Evolutionary conservation across 2,113 vertebrate species (phyloP).

Genomic region (Scophthalmus maximus): DNA sequence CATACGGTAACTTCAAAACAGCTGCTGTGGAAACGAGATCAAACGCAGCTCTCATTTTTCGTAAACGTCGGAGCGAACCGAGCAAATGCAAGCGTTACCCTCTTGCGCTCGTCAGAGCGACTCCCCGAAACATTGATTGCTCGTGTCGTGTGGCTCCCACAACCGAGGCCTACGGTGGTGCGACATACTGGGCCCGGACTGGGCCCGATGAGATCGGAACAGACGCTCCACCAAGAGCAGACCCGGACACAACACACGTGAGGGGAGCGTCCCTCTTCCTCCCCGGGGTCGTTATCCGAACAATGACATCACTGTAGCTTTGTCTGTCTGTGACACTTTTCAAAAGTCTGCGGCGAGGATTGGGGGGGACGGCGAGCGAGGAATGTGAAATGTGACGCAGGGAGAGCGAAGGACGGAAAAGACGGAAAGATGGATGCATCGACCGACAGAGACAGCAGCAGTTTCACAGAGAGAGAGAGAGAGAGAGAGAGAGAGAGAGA

Average conservation of each 20-base stretch:
- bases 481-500: slow-evolving; percentile 9
- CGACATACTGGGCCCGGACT: too few relatives aligned
- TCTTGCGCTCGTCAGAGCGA: neutral
- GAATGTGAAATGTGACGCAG: neutral
- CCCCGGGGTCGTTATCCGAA: slow-evolving; percentile 34
- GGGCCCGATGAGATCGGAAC: slow-evolving; percentile 27
- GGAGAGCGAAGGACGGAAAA: neutral
- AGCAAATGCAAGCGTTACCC: slow-evolving; percentile 21
- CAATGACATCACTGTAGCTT: slow-evolving; percentile 66
- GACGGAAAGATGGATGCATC: slow-evolving; percentile 39
- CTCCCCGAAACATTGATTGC: slow-evolving; percentile 18
- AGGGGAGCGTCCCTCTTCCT: slow-evolving; percentile 57
- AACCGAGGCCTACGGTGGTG: neutral
- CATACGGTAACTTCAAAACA: slow-evolving; percentile 4
- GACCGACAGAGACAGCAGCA: slow-evolving; percentile 32
- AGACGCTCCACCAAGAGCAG: slow-evolving; percentile 41
- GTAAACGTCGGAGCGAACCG: slow-evolving; percentile 27
- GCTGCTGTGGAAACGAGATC: slow-evolving; percentile 25
- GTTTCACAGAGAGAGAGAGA: slow-evolving; percentile 22
- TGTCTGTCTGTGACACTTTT: slow-evolving; percentile 40
- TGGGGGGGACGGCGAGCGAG: neutral
- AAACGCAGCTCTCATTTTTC: neutral
- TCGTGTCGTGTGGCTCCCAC: slow-evolving; percentile 33
- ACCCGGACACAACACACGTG: slow-evolving; percentile 56
- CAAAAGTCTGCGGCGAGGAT: slow-evolving; percentile 32